A percentile compares a stretch with the other conserved stretches of the same genome.
These are phyloP conservation scores for Poeciliopsis occidentalis DNA, from an alignment of 2,113 vertebrate species.

Conservation along the genomic window DNA sequence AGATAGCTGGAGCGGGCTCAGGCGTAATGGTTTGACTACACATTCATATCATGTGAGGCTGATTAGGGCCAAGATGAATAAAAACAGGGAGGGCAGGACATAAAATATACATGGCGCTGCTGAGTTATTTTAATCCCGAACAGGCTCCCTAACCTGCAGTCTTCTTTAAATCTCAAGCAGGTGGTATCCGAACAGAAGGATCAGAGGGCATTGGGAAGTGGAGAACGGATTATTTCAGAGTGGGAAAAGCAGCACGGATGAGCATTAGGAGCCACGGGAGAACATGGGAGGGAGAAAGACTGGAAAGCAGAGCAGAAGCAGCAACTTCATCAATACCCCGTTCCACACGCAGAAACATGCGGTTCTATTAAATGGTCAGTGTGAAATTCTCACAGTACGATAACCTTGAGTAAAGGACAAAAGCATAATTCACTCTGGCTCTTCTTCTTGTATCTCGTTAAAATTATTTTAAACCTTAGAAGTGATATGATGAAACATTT, in stretches of 20 bases:
- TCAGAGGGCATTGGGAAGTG: constrained; percentile 38
- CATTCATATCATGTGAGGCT: constrained; percentile 53
- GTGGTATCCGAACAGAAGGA: constrained; percentile 18
- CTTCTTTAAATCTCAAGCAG: constrained; percentile 51
- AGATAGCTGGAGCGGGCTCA: constrained; percentile 41
- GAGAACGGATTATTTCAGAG: constrained; percentile 63
- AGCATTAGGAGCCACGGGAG: constrained; percentile 52
- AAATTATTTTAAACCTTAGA: background rate
- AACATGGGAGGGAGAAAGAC: constrained; percentile 19
- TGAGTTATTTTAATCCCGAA: constrained; percentile 47
- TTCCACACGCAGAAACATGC: constrained; percentile 12
- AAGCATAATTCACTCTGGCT: background rate
- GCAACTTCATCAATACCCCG: constrained; percentile 55
- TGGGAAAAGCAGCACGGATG: constrained; percentile 45
- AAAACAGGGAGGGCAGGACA: constrained; percentile 42
- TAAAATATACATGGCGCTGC: constrained; percentile 64
- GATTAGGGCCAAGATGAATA: constrained; percentile 54
- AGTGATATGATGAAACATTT: background rate
- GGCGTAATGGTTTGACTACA: constrained; percentile 53
- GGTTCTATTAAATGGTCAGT: background rate
- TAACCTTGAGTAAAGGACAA: background rate
- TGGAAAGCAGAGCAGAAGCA: constrained; percentile 35
- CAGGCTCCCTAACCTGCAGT: constrained; percentile 29
- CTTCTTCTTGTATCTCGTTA: background rate
- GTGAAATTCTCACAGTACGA: background rate